Evolutionary conservation across 2,888 invertebrate species (phyloP).

Genomic region (Orgyia antiqua): DNA sequence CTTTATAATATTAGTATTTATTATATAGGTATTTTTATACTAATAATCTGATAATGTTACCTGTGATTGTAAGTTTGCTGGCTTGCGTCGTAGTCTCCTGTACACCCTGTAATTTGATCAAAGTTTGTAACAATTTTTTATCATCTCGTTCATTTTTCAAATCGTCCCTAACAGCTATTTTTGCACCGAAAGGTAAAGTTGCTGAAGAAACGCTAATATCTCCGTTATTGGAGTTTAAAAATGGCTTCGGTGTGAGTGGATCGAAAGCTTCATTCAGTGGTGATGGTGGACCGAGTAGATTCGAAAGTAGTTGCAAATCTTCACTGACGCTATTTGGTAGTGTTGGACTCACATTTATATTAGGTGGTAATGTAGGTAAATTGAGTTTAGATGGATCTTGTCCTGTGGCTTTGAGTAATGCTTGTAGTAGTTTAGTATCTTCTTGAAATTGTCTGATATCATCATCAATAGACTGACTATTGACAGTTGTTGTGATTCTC

Average conservation of each 20-base stretch:
- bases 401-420: conserved; percentile 64
- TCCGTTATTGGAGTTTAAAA: conserved; percentile 28
- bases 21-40: no score
- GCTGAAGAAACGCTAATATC: conserved; percentile 34
- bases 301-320: conserved; percentile 53
- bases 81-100: conserved; percentile 59
- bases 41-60: conserved; percentile 36
- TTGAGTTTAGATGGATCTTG: conserved; percentile 69
- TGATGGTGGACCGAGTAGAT: conserved; percentile 56
- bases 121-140: conserved; percentile 66
- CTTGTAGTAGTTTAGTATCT: conserved; percentile 68
- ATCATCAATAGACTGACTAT: conserved; percentile 56
- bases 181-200: conserved; percentile 54
- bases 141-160: conserved; percentile 61
- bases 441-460: conserved; percentile 71
- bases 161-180: conserved; percentile 59
- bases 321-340: conserved; percentile 33
- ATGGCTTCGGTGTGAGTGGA: conserved; percentile 45
- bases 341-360: conserved; percentile 53
- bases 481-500: conserved; percentile 31
- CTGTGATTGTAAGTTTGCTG: conserved; percentile 63
- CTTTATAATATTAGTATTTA: no score
- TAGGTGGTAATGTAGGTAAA: conserved; percentile 53
- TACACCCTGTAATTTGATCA: conserved; percentile 66
- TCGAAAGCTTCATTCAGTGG: conserved; percentile 58